phyloP scores from a whole-genome alignment of 2,888 invertebrate species.

The Sepiola atlantica region DNA sequence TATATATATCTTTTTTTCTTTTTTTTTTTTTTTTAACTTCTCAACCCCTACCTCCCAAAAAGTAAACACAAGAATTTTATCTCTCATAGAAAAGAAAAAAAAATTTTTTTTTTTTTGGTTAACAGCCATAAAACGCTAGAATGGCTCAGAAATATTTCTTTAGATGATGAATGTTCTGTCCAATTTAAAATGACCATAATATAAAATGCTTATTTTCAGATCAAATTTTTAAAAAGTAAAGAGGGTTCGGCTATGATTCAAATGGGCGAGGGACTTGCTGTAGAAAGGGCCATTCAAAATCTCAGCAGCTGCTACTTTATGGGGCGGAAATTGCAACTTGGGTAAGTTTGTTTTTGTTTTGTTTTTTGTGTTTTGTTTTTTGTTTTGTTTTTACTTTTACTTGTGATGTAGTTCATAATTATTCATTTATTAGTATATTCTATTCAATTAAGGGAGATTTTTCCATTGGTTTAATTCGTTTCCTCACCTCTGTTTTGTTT shows the following conservation, averaged over 20 bases:
- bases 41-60: no score
- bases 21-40: no score
- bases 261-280: constrained; percentile 95
- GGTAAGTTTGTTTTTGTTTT: constrained; percentile 73
- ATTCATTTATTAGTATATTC: no score
- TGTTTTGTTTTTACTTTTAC: neutral
- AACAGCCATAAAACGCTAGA: neutral
- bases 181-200: neutral
- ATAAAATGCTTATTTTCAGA: constrained; percentile 75
- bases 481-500: neutral
- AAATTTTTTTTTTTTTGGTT: neutral
- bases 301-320: constrained; percentile 92
- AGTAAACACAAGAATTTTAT: no score
- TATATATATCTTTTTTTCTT: no score
- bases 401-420: neutral
- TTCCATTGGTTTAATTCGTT: neutral
- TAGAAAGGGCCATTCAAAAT: constrained; percentile 95
- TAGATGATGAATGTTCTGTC: neutral
- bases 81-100: neutral
- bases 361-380: constrained; percentile 34
- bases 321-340: constrained; percentile 84
- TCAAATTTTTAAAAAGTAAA: constrained; percentile 98
- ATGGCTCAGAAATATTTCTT: neutral
- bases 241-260: constrained; percentile 99
- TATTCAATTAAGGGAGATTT: neutral